Evolutionary conservation across 2,888 invertebrate species (phyloP).

Genomic region (Tetragonula carbonaria): DNA sequence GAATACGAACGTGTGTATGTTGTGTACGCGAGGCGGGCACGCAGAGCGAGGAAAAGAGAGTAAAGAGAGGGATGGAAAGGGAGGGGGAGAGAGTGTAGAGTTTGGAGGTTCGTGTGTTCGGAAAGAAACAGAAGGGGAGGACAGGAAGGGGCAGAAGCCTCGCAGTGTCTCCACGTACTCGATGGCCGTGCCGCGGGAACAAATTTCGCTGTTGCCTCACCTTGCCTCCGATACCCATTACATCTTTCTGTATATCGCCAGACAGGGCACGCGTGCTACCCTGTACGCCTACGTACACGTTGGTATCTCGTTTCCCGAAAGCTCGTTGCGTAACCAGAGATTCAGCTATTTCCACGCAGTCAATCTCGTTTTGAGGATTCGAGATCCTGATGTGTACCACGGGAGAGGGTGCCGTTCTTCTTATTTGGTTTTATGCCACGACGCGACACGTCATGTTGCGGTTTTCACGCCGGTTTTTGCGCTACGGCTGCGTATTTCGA

Average conservation of each 20-base stretch:
- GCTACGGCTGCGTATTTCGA: slow-evolving; percentile 13
- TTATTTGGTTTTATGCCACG: slow-evolving; percentile 43
- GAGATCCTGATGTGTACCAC: slow-evolving; percentile 23
- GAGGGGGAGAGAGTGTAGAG: slow-evolving; percentile 10
- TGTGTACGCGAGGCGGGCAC: slow-evolving; percentile 44
- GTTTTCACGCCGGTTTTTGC: slow-evolving; percentile 15
- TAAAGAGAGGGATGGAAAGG: background rate
- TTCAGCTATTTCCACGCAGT: slow-evolving; percentile 62
- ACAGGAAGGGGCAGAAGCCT: background rate
- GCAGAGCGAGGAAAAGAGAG: background rate
- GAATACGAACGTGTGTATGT: slow-evolving; percentile 39
- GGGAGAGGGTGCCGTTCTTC: slow-evolving; percentile 6
- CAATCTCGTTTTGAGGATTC: slow-evolving; percentile 61
- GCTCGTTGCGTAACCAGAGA: slow-evolving; percentile 59
- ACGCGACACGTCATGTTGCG: background rate
- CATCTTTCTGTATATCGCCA: slow-evolving; percentile 59
- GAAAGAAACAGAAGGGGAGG: slow-evolving; percentile 15
- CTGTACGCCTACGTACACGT: background rate
- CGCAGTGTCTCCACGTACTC: slow-evolving; percentile 20
- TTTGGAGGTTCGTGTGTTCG: slow-evolving; percentile 16
- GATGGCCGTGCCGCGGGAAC: slow-evolving; percentile 59
- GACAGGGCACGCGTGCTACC: slow-evolving; percentile 31
- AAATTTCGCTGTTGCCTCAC: slow-evolving; percentile 66
- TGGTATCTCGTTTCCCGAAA: slow-evolving; percentile 29
- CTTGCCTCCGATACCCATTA: slow-evolving; percentile 49